Base-by-base conservation (phyloP, 1,140 invertebrate species). In the Neoseiulus cucumeris region DNA sequence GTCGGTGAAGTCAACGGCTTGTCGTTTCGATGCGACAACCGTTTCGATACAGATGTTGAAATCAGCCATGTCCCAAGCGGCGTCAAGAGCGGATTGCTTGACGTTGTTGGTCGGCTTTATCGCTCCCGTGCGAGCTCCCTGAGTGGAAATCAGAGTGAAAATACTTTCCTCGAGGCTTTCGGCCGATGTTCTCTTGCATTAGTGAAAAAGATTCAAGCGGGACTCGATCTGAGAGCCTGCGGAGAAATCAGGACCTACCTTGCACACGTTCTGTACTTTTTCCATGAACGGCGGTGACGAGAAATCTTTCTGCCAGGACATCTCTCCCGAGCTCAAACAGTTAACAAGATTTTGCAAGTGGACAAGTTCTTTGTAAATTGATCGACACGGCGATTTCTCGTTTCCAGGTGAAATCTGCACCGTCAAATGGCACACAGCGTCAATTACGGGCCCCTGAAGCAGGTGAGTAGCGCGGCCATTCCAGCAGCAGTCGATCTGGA, bases 21-120 rank as follows among this genome's bases (percentile, higher is more conserved):
- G 51, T 9, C 51, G 25, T 9, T 59, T 59, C 33, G 51, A 59
- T 25, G 51, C 51, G 17, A 59, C 51, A 1, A 59, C 51, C 17
- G 51, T 59, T 25, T 59, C 51, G 33, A 59, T 25, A 25, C 51
- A 59, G 51, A 59, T 59, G 33, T 59, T 59, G 22, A 59, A 59
- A 25, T 59, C 51, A 33, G 51, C 51, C 51, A 59, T 59, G 51
- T 59, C 51, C 51, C 51, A 59, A 25, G 51, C 51, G 33, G 51
- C 51, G 22, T 59, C 51, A 25, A 59, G 51, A 20, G 51, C 51
- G 17, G 51, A 59, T 25, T 59, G 51, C 33, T 59, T 59, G 33
- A 25, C 51, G 33, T 59, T 59, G 22, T 59, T 59, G 14, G 51
- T 59, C 14, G 51, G 51, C 25, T 33, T 25, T 29, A 59, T 59